Base-by-base conservation (phyloP, 2,113 vertebrate species). In the Atherinomorus stipes region DNA sequence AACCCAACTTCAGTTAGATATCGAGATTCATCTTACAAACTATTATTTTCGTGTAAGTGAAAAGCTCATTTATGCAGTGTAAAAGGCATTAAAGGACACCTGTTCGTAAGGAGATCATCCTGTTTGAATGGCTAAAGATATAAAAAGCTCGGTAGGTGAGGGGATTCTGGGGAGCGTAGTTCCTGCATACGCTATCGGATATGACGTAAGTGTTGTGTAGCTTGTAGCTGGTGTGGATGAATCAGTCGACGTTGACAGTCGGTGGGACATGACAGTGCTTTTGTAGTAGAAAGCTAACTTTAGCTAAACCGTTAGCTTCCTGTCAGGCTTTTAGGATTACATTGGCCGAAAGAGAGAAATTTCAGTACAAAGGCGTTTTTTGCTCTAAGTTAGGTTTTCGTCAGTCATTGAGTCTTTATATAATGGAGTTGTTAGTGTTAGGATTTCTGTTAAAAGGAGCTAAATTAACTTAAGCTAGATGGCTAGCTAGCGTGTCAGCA, bases 261-360 rank as follows among this genome's bases (percentile, higher is more conserved):
- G 49, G 80, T 68, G 78, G 78, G 74, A 64, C 68, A 76, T 88
- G 83, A 86, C 85, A 81, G 83, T 76, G 83, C 81, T 81, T 76
- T 78, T 82, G 84, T 87, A 83, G 84, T 88, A 70, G 63, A 37
- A 34, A 26, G 89, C 89, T 90, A 78, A 89, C 85, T 90, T 81
- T 90, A 90, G 86, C 91, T 77, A 61, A 51, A 70, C 51, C 42
- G 31, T 71, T 88, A 88, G 86, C 81, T 22, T 51, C 18, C 58
- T 52, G 58, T 28, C 73, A 45, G 59, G 47, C 47, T 37, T 58
- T 65, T 76, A 53, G 63, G 64, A 79, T 50, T 75, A 64, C 73
- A 13, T 53, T 78, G 34, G 25, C 21, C n/a, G 40, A 74, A 78
- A 67, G 52, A 78, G 34, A 49, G 22, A 9, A 3, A 61, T 28